Percentiles rank a stretch among this genome's conserved stretches.
phyloP scores from a whole-genome alignment of 2,113 vertebrate species.

The Motacilla alba region DNA sequence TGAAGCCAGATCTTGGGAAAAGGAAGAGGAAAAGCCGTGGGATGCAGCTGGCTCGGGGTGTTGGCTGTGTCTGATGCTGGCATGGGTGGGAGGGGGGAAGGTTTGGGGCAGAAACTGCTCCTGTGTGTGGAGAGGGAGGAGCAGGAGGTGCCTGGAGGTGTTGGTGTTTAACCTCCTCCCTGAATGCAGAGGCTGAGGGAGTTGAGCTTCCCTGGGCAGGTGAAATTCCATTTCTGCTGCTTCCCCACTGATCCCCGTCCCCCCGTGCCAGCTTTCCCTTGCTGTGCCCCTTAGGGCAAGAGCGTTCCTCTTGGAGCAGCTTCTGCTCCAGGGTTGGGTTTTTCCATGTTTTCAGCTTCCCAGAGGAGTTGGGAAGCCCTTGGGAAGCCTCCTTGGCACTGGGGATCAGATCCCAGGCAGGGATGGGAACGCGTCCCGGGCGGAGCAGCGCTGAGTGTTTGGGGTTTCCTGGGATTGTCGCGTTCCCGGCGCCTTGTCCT shows the following conservation, averaged over 20 bases:
- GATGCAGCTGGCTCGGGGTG: fast-evolving
- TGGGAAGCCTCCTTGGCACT: background rate
- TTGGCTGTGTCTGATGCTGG: background rate
- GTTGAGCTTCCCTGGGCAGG: background rate
- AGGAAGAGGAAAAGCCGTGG: background rate
- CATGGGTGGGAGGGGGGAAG: background rate
- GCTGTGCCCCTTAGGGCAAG: background rate
- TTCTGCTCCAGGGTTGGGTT: background rate
- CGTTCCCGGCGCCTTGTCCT: background rate
- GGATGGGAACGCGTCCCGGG: background rate
- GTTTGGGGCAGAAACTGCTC: background rate
- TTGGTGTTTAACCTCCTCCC: background rate
- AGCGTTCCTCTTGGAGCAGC: background rate
- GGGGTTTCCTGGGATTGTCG: background rate
- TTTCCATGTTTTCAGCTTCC: background rate
- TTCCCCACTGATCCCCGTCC: background rate
- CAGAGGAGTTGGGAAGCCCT: background rate
- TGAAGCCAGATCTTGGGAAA: background rate
- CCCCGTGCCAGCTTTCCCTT: background rate
- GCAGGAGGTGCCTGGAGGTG: background rate
- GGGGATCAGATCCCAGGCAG: background rate
- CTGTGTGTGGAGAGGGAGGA: fast-evolving
- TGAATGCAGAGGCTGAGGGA: too few species aligned
- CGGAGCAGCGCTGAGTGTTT: background rate
- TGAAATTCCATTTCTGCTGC: background rate